Conservation (phyloP, 2,113 vertebrate genomes). For the Leiothrix lutea region DNA sequence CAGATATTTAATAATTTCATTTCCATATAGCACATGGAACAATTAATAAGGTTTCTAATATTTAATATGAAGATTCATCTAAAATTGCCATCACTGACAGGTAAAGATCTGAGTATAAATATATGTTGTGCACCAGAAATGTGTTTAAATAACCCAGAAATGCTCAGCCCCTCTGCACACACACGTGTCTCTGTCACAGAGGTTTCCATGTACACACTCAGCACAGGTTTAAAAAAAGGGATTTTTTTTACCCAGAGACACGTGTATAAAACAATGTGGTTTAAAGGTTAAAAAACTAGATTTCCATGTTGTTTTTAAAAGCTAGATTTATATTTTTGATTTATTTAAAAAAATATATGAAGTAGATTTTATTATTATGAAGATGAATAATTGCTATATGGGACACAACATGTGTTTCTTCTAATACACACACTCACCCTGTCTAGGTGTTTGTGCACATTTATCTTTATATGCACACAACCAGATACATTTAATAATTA, state of each 20-base stretch:
- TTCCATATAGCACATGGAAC: not conserved
- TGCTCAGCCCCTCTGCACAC: not conserved
- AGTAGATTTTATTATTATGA: not conserved
- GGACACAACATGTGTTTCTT: not conserved
- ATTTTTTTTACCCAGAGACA: not conserved
- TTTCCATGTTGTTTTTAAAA: not conserved
- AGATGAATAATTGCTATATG: fast-evolving
- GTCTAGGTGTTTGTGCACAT: not conserved
- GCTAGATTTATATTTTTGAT: not conserved
- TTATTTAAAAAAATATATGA: not conserved
- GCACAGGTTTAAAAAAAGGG: not conserved
- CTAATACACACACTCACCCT: not conserved
- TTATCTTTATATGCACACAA: not conserved
- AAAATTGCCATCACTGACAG: not conserved
- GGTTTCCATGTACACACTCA: not conserved
- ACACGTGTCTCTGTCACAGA: fast-evolving
- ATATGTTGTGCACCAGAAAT: not conserved
- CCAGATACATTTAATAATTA: not conserved
- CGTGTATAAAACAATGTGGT: fast-evolving
- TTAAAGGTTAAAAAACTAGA: not conserved
- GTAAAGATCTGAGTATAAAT: not conserved
- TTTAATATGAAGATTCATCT: not conserved
- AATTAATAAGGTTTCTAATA: not conserved
- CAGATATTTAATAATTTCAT: not conserved
- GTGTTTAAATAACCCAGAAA: not conserved